Conservation (phyloP, 2,113 vertebrate species). For the Tupaia chinensis region DNA sequence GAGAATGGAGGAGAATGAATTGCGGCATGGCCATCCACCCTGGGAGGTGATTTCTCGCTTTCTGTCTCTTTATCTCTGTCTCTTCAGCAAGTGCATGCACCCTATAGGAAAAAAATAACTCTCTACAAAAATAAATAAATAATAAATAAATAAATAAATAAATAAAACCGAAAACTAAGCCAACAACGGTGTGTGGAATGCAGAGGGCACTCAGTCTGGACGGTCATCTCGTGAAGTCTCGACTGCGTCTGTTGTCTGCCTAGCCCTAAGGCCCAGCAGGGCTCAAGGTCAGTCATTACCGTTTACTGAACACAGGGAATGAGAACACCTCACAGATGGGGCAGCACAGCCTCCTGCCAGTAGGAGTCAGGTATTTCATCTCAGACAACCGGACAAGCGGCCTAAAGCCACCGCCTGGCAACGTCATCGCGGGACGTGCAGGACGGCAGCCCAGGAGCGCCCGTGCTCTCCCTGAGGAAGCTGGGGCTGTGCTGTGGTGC, state of each 20-base stretch:
- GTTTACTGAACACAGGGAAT: slow-evolving; percentile 18
- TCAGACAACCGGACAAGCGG: slow-evolving; percentile 39
- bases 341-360: neutral
- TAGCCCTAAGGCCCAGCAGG: neutral
- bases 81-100: too few species aligned
- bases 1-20: too few species aligned
- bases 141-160: too few species aligned
- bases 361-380: neutral
- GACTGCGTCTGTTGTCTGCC: neutral
- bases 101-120: too few species aligned
- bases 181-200: neutral
- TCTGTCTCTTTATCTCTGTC: too few species aligned
- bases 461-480: neutral
- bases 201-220: neutral
- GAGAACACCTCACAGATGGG: slow-evolving; percentile 11
- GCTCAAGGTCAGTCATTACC: neutral
- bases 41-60: too few species aligned
- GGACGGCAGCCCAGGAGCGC: neutral
- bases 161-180: slow-evolving; percentile 17
- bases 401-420: slow-evolving; percentile 35
- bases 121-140: too few species aligned
- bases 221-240: neutral
- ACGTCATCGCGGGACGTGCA: slow-evolving; percentile 21
- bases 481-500: neutral
- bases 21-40: too few species aligned